Evolutionary conservation across 2,113 vertebrate genomes (phyloP).

Genomic region (Collichthys lucidus): DNA sequence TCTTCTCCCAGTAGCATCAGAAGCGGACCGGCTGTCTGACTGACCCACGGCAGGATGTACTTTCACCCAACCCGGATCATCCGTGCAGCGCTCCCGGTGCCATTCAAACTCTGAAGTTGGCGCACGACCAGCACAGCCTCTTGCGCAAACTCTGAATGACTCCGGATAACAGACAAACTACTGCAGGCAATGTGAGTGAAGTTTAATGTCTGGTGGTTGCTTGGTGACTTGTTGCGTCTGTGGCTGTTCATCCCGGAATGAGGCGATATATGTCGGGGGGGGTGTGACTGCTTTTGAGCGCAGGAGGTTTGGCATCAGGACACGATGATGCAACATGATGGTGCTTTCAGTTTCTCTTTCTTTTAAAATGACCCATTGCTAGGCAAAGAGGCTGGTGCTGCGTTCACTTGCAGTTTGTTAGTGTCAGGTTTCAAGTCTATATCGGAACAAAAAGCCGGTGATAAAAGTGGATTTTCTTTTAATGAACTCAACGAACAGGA

Average conservation of each 20-base stretch:
- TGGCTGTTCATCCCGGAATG: neutral
- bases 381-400: neutral
- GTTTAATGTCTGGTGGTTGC: neutral
- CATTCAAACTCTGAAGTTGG: neutral
- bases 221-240: constrained; percentile 19
- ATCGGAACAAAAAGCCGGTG: too few relatives aligned
- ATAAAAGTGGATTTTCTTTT: too few relatives aligned
- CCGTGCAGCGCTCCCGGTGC: neutral
- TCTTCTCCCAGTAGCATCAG: neutral
- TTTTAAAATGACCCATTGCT: constrained; percentile 72
- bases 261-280: accelerated
- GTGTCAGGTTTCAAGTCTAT: neutral
- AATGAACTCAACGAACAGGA: neutral
- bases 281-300: neutral
- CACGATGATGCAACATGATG: constrained; percentile 47
- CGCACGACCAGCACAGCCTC: neutral
- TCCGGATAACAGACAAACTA: accelerated
- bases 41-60: neutral
- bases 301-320: neutral
- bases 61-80: constrained; percentile 7
- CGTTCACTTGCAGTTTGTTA: constrained; percentile 7
- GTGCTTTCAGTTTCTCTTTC: constrained; percentile 85
- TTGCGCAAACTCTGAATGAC: neutral
- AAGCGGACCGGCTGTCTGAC: accelerated
- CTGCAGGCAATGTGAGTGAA: neutral